Percentiles rank a stretch among this genome's conserved stretches.
Conservation (phyloP, 2,113 vertebrate genomes). For the Carettochelys insculpta region DNA sequence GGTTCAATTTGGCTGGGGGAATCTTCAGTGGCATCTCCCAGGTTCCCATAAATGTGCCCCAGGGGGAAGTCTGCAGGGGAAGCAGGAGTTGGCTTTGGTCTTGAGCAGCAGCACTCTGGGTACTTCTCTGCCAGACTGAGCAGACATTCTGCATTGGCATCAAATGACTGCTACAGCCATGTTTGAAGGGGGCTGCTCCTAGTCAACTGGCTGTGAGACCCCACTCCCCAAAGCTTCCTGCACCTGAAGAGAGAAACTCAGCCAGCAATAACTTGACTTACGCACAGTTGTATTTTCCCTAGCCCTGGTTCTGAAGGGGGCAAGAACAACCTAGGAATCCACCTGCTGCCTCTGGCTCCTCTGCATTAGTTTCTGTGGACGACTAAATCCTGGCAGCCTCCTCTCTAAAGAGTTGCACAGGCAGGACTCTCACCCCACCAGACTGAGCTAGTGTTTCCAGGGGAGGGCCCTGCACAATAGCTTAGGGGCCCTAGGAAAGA, state of each 20-base stretch:
- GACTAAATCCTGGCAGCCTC: not conserved
- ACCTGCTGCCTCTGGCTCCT: not conserved
- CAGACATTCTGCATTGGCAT: not conserved
- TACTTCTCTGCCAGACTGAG: not conserved
- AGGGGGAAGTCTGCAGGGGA: conserved; percentile 64
- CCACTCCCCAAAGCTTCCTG: not conserved
- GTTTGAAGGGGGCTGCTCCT: not conserved
- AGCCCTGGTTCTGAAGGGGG: not conserved
- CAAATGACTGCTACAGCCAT: not conserved
- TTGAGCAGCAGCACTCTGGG: accelerated
- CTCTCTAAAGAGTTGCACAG: not conserved
- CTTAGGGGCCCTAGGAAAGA: not conserved
- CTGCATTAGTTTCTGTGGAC: not conserved
- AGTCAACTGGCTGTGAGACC: not conserved
- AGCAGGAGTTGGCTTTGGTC: too few relatives aligned
- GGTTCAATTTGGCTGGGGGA: conserved; percentile 64
- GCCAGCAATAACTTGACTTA: accelerated
- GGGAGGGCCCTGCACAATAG: not conserved
- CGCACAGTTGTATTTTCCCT: not conserved
- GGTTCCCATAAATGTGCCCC: conserved; percentile 74
- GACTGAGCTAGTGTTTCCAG: not conserved
- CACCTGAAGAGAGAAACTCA: not conserved
- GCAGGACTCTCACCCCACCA: not conserved
- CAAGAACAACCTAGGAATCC: not conserved
- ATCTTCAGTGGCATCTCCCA: conserved; percentile 76